These are phyloP conservation scores for Alsophila aescularia DNA, from an alignment of 2,888 invertebrate species.

Conservation along the genomic window DNA sequence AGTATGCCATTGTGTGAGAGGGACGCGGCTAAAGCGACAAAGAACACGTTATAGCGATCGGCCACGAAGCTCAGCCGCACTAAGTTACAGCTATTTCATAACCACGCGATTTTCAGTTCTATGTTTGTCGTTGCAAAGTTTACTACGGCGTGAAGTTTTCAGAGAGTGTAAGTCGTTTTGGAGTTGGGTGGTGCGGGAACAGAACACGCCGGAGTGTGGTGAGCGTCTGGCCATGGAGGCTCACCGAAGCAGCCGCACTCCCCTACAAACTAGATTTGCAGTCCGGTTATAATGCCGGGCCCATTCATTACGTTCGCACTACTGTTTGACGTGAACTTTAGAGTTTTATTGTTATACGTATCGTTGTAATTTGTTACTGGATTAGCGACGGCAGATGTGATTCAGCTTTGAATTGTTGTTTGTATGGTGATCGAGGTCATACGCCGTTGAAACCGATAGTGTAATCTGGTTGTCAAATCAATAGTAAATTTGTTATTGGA, in stretches of 20 bases:
- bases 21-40: slow-evolving; percentile 80
- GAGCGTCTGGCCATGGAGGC: slow-evolving; percentile 83
- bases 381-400: slow-evolving; percentile 52
- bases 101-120: slow-evolving; percentile 36
- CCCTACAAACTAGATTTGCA: slow-evolving; percentile 82
- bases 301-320: slow-evolving; percentile 78
- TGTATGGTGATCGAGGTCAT: slow-evolving; percentile 24
- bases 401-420: slow-evolving; percentile 43
- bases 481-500: not conserved
- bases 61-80: slow-evolving; percentile 39
- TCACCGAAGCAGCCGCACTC: slow-evolving; percentile 82
- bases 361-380: slow-evolving; percentile 55
- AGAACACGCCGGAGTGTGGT: slow-evolving; percentile 80
- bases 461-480: not conserved
- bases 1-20: slow-evolving; percentile 85
- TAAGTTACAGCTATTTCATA: slow-evolving; percentile 23
- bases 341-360: slow-evolving; percentile 54
- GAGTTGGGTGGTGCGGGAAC: slow-evolving; percentile 49
- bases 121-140: slow-evolving; percentile 11
- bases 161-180: slow-evolving; percentile 45
- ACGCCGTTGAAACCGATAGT: slow-evolving; percentile 6
- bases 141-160: slow-evolving; percentile 35
- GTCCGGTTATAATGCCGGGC: slow-evolving; percentile 79
- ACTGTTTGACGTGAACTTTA: slow-evolving; percentile 73
- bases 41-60: slow-evolving; percentile 84